phyloP scores from a whole-genome alignment of 37 sponge, comb jelly and placozoan genomes.

The Eunapius fragilis region DNA sequence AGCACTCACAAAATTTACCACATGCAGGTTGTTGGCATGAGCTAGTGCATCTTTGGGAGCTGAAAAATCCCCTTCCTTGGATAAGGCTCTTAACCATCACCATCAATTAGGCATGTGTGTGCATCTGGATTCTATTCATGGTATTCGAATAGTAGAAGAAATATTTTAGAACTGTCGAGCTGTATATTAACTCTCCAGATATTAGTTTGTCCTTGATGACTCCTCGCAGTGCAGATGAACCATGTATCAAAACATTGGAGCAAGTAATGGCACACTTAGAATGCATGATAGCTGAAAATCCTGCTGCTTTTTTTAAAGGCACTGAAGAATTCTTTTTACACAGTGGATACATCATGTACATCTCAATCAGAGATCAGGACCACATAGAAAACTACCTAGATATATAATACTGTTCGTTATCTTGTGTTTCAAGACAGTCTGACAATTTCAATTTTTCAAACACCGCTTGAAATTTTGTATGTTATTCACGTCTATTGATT shows the following conservation, averaged over 20 bases:
- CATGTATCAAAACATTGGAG: neutral
- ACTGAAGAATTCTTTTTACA: too few species aligned
- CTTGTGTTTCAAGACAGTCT: too few species aligned
- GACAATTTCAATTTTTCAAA: too few species aligned
- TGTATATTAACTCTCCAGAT: neutral
- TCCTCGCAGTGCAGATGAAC: slow-evolving; percentile 19
- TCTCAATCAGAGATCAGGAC: too few species aligned
- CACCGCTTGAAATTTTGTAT: too few species aligned
- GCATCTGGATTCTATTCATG: slow-evolving; percentile 58
- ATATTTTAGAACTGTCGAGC: slow-evolving; percentile 18
- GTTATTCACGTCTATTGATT: too few species aligned
- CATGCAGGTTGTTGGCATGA: slow-evolving; percentile 73
- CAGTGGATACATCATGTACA: too few species aligned
- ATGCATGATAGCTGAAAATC: neutral
- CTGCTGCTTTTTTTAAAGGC: neutral
- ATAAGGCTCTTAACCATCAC: slow-evolving; percentile 43
- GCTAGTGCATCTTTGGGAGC: slow-evolving; percentile 74
- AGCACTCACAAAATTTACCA: slow-evolving; percentile 20
- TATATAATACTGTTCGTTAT: too few species aligned
- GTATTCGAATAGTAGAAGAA: slow-evolving; percentile 40
- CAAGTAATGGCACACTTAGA: slow-evolving; percentile 25
- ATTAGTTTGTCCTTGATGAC: neutral
- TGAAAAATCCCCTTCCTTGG: slow-evolving; percentile 27
- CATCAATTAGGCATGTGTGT: slow-evolving; percentile 63
- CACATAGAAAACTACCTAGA: too few species aligned